A percentile compares a stretch with the other conserved stretches of the same genome.
phyloP scores from a whole-genome alignment of 1,140 invertebrate genomes.

The Delia radicum region DNA sequence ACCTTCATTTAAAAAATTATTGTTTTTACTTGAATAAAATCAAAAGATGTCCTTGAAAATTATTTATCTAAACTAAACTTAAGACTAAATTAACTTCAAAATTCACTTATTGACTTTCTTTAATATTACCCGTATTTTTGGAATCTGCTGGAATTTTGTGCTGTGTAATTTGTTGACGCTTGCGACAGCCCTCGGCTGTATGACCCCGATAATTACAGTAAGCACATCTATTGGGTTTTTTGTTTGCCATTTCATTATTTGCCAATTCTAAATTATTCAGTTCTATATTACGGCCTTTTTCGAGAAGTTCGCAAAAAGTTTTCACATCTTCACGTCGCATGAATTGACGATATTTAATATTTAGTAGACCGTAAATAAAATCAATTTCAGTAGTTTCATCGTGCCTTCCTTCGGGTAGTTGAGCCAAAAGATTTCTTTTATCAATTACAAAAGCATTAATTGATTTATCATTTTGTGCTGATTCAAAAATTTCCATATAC shows the following conservation, averaged over 20 bases:
- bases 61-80: too few relatives aligned
- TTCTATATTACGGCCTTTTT: constrained; percentile 40
- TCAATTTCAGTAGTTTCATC: constrained; percentile 50
- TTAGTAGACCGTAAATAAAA: constrained; percentile 44
- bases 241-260: background rate
- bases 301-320: constrained; percentile 43
- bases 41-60: too few relatives aligned
- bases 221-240: constrained; percentile 26
- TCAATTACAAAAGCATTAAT: constrained; percentile 48
- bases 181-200: constrained; percentile 23
- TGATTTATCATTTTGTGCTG: constrained; percentile 40
- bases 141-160: too few relatives aligned
- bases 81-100: too few relatives aligned
- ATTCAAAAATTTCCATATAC: constrained; percentile 48
- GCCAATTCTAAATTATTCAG: constrained; percentile 27
- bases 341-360: constrained; percentile 39
- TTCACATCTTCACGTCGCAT: constrained; percentile 46
- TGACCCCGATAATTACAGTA: constrained; percentile 29
- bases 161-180: too few relatives aligned
- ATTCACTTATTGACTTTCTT: too few relatives aligned
- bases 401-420: constrained; percentile 46
- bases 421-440: constrained; percentile 45
- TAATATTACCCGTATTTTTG: too few relatives aligned
- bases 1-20: too few relatives aligned
- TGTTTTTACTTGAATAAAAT: too few relatives aligned